Conservation (phyloP, 2,888 invertebrate genomes). For the Aromia moschata region DNA sequence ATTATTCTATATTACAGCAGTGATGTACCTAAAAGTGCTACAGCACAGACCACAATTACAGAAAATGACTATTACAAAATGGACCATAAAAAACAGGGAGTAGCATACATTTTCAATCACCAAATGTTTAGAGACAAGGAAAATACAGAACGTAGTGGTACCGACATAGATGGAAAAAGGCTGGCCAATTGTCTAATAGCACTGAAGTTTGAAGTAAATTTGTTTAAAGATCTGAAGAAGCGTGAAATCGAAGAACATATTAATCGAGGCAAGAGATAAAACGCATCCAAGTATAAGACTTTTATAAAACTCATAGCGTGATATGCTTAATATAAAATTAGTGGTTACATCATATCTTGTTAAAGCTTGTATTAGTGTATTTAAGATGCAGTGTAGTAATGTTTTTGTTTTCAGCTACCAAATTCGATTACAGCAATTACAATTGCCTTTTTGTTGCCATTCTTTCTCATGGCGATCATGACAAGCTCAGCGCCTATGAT, state of each 20-base stretch:
- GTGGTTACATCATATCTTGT: too few species aligned
- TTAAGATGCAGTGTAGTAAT: too few species aligned
- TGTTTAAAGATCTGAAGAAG: conserved; percentile 74
- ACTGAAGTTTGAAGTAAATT: conserved; percentile 76
- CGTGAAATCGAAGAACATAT: conserved; percentile 74
- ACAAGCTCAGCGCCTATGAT: conserved; percentile 86
- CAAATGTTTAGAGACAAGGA: conserved; percentile 78
- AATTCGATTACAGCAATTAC: conserved; percentile 78
- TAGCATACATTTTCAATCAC: conserved; percentile 90
- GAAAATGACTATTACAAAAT: conserved; percentile 84
- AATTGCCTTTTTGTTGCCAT: conserved; percentile 88
- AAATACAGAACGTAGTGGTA: conserved; percentile 79
- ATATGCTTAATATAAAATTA: too few species aligned
- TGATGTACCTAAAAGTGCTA: neutral
- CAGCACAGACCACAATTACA: conserved; percentile 60
- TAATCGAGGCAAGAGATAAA: conserved; percentile 53
- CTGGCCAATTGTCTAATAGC: conserved; percentile 70
- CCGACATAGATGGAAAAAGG: conserved; percentile 84
- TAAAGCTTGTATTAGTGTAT: too few species aligned
- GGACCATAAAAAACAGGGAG: conserved; percentile 81
- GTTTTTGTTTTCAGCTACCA: conserved; percentile 75
- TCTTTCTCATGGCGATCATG: conserved; percentile 88
- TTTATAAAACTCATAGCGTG: too few species aligned
- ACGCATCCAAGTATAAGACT: too few species aligned
- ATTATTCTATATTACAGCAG: too few species aligned